Conservation (phyloP, 2,113 vertebrate genomes). For the Rafetus swinhoei region DNA sequence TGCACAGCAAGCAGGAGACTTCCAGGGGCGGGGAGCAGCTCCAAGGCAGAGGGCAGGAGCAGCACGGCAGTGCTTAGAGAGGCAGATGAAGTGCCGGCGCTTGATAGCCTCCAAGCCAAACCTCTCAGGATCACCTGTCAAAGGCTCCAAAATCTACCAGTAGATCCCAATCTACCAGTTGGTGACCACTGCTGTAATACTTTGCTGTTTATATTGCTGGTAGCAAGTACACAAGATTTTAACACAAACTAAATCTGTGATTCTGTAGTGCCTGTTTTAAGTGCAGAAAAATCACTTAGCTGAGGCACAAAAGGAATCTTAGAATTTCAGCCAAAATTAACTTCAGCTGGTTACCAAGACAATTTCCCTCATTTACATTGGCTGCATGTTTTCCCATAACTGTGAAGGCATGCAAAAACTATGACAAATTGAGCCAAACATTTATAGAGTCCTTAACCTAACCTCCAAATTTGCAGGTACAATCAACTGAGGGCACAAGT, state of each 20-base stretch:
- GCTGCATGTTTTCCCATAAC: background rate
- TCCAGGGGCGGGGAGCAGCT: too few relatives aligned
- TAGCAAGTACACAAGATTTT: background rate
- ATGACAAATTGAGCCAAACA: background rate
- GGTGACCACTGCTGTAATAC: background rate
- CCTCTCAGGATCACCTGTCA: too few relatives aligned
- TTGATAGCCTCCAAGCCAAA: too few relatives aligned
- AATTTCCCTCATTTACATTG: background rate
- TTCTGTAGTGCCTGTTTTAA: background rate
- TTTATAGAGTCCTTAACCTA: background rate
- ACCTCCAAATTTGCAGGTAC: background rate
- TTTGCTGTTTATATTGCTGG: background rate
- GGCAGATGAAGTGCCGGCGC: too few relatives aligned
- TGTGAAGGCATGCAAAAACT: background rate
- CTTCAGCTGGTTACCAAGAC: background rate
- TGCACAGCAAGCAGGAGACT: too few relatives aligned
- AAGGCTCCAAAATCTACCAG: too few relatives aligned
- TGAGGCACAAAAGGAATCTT: background rate
- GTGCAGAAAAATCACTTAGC: background rate
- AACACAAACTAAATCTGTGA: background rate
- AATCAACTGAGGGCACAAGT: background rate
- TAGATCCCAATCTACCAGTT: too few relatives aligned
- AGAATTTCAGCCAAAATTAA: background rate
- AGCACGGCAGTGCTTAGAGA: too few relatives aligned
- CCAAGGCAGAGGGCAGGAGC: too few relatives aligned